phyloP scores from a whole-genome alignment of 30 jellyfish, hydroid and myxozoan species.

The Aurelia aurita complex sp. Pacific region DNA sequence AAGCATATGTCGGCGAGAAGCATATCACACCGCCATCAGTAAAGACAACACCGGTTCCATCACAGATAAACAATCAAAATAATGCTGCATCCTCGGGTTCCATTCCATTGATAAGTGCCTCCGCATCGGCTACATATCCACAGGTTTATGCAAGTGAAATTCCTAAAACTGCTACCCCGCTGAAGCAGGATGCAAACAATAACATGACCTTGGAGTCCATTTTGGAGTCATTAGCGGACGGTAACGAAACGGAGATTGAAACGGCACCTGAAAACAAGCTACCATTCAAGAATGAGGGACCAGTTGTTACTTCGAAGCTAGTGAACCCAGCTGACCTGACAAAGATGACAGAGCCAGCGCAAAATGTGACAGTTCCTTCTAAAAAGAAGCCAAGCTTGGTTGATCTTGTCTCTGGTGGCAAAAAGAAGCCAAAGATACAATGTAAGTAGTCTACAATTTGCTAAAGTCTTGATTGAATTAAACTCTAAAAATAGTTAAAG shows the following conservation, averaged over 20 bases:
- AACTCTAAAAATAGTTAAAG: no score
- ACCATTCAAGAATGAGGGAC: conserved; percentile 63
- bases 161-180: neutral
- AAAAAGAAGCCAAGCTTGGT: conserved; percentile 45
- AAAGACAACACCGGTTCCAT: conserved; percentile 28
- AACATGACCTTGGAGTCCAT: conserved; percentile 29
- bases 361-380: conserved; percentile 1
- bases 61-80: conserved; percentile 1
- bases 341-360: neutral
- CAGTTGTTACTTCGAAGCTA: conserved; percentile 32
- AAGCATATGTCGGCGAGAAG: neutral
- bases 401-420: conserved; percentile 55
- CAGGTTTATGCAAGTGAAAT: neutral
- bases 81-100: neutral
- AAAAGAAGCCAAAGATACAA: conserved; percentile 28
- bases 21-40: conserved; percentile 34
- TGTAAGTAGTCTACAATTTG: no score
- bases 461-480: no score
- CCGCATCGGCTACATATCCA: conserved; percentile 8
- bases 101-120: conserved; percentile 10
- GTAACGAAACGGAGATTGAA: conserved; percentile 4
- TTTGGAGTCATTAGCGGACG: conserved; percentile 36
- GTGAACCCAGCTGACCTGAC: conserved; percentile 61
- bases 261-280: conserved; percentile 22
- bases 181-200: neutral